A percentile compares a stretch with the other conserved stretches of the same genome.
Evolutionary conservation across 2,797 vertebrate species (phyloP).

Genomic region (Rhynchotus rufescens): DNA sequence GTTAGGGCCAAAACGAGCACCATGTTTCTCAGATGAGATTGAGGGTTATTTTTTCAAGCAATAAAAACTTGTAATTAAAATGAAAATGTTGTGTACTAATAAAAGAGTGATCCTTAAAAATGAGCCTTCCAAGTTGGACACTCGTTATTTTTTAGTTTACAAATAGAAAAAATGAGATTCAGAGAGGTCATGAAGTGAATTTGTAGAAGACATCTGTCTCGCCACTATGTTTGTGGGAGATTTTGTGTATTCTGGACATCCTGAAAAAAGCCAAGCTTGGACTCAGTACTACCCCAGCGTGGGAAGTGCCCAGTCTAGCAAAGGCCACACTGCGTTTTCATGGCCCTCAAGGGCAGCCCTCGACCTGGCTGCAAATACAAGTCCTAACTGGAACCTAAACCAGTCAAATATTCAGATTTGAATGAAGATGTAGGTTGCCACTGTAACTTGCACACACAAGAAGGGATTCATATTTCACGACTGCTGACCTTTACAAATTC

Average conservation of each 20-base stretch:
- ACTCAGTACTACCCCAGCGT: not conserved
- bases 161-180: not conserved
- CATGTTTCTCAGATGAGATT: not conserved
- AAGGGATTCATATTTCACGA: conserved; percentile 47
- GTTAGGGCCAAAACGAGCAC: not conserved
- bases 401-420: conserved; percentile 7
- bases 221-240: not conserved
- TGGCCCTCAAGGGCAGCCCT: not conserved
- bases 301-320: not conserved
- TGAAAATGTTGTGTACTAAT: not conserved
- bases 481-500: conserved; percentile 47
- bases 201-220: not conserved
- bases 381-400: not conserved
- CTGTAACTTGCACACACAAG: conserved; percentile 14
- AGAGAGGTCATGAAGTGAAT: not conserved
- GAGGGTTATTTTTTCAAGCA: not conserved
- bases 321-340: not conserved
- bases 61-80: not conserved
- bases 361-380: not conserved
- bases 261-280: not conserved
- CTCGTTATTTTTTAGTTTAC: not conserved
- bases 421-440: conserved; percentile 56
- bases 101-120: not conserved
- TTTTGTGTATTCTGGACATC: not conserved
- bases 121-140: not conserved